A percentile compares a stretch with the other conserved stretches of the same genome.
Conservation (phyloP, 2,113 vertebrate species). For the Trogon surrucura region DNA sequence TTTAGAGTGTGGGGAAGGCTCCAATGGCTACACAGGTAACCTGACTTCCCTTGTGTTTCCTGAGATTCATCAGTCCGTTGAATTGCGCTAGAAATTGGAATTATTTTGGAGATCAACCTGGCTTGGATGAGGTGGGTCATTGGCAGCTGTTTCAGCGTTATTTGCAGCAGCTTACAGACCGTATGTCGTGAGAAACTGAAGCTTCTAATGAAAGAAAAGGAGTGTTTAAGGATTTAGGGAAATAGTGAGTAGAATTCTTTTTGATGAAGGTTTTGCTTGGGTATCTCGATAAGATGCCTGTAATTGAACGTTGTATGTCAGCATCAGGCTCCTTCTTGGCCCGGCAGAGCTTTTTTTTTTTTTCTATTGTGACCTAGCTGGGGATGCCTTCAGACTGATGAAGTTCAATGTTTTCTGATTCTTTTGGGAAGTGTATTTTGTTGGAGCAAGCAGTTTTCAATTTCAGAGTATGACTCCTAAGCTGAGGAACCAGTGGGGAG, state of each 20-base stretch:
- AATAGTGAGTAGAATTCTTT: not conserved
- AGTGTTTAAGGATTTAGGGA: not conserved
- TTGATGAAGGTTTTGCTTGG: not conserved
- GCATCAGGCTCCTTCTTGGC: not conserved
- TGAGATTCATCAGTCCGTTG: not conserved
- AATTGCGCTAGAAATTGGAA: not conserved
- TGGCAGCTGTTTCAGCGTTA: not conserved
- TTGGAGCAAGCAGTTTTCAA: slow-evolving; percentile 40
- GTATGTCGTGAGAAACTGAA: not conserved
- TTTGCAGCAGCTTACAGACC: not conserved
- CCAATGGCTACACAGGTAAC: not conserved
- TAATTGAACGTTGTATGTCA: not conserved
- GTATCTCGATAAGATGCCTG: not conserved
- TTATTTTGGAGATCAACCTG: not conserved
- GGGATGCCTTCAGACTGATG: not conserved
- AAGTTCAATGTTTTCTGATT: slow-evolving; percentile 25
- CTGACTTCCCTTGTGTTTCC: not conserved
- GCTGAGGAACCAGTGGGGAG: slow-evolving; percentile 37
- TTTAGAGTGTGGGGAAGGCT: not conserved
- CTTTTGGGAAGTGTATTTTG: slow-evolving; percentile 2
- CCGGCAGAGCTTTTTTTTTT: not conserved
- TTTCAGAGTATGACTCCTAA: slow-evolving; percentile 22
- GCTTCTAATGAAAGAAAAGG: not conserved
- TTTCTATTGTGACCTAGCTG: not conserved
- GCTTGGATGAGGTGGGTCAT: not conserved